Base-by-base conservation (phyloP, 1,140 invertebrate genomes). In the Daktulosphaira vitifoliae region DNA sequence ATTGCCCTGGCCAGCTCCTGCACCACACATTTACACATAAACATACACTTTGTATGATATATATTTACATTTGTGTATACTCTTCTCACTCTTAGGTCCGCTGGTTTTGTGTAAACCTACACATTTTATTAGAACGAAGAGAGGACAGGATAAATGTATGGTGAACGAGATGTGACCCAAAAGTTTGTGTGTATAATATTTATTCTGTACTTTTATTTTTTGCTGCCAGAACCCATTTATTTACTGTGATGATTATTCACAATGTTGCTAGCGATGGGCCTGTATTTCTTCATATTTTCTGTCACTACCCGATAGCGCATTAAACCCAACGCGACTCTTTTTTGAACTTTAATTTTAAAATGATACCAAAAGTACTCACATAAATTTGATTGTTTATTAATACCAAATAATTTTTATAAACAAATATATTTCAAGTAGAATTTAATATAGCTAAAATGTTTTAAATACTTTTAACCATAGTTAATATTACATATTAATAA, bases 241-340 rank as follows among this genome's bases (percentile, higher is more conserved):
- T 59, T 46, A 39, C 54, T 62, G 29, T 46, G 23, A 22, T 39
- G 56, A 29, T 62, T 62, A 62, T 62, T 62, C 56, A 42, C 39
- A 62, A 46, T 62, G 56, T 62, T 62, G 42, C 42, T 18, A 48
- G 37, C n/a, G 53, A 42, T 44, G 23, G 25, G 53, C 13, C 16
- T 26, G 38, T 56, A 46, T 48, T 62, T 56, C 29, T 62, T 56
- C n/a, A 42, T 26, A 15, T 56, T n/a, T 44, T 3, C 5, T 15
- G 4, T 7, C 3, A 26, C 23, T 9, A 25, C 25, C 38, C 20
- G 25, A 9, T 23, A 16, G 15, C n/a, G 8, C n/a, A 25, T 44
- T 42, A 39, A 25, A 25, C 50, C 5, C 18, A 5, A 5, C 16
- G 2, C 16, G 2, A 46, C 16, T 15, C n/a, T n/a, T n/a, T n/a